Conservation (phyloP, 2,888 invertebrate genomes). For the Luperina testacea region DNA sequence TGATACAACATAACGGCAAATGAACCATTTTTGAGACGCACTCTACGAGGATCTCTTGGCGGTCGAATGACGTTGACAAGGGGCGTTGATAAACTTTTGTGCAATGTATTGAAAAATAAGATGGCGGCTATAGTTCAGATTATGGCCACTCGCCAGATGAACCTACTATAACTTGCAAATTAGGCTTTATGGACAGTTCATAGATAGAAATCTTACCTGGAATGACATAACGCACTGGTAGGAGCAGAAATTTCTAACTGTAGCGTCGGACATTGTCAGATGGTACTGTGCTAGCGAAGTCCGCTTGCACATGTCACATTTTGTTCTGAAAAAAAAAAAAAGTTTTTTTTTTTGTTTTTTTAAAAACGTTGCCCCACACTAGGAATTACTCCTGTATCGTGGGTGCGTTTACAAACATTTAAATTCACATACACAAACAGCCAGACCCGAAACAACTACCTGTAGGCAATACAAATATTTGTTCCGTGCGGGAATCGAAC, state of each 20-base stretch:
- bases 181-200: neutral
- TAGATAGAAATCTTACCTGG: constrained; percentile 83
- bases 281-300: constrained; percentile 94
- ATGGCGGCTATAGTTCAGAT: neutral
- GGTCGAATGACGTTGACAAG: neutral
- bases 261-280: constrained; percentile 95
- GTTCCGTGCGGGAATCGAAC: too few species aligned
- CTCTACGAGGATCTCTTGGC: neutral
- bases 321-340: constrained; percentile 88
- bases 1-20: neutral
- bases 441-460: too few species aligned
- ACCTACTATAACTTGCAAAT: neutral
- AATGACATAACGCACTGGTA: constrained; percentile 95
- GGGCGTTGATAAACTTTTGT: neutral
- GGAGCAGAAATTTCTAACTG: constrained; percentile 95
- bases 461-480: too few species aligned
- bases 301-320: constrained; percentile 93
- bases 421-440: too few species aligned
- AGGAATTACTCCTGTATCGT: too few species aligned
- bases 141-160: neutral
- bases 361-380: too few species aligned
- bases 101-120: neutral
- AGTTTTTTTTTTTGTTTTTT: too few species aligned
- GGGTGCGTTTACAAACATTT: too few species aligned
- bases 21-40: neutral